Conservation (phyloP, 2,888 invertebrate genomes). For the Eumerus sabulonum region DNA sequence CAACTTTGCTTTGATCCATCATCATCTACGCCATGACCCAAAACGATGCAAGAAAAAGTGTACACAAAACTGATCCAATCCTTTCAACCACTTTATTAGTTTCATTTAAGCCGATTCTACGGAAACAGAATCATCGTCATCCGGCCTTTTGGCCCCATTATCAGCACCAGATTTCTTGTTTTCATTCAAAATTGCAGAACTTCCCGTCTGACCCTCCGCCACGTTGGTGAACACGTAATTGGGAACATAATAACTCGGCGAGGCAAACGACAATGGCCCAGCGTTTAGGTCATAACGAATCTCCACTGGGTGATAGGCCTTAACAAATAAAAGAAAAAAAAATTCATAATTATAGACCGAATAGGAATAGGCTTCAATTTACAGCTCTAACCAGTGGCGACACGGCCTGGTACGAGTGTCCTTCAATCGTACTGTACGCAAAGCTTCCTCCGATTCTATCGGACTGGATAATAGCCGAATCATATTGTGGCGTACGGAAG, state of each 20-base stretch:
- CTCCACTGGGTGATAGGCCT: conserved; percentile 63
- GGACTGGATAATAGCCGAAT: conserved; percentile 80
- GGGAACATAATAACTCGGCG: conserved; percentile 59
- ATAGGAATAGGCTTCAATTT: background rate
- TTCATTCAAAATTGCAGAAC: conserved; percentile 15
- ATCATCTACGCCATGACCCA: no score
- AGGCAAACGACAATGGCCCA: conserved; percentile 51
- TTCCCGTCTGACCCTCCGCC: conserved; percentile 16
- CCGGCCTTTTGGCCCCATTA: conserved; percentile 27
- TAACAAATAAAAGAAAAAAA: background rate
- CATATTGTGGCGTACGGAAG: conserved; percentile 79
- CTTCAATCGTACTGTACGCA: conserved; percentile 80
- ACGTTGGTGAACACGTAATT: conserved; percentile 42
- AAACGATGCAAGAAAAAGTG: no score
- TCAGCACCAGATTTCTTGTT: conserved; percentile 21
- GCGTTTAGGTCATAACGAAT: conserved; percentile 59
- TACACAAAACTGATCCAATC: no score
- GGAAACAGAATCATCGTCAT: conserved; percentile 51
- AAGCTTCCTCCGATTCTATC: conserved; percentile 81
- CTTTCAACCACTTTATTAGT: no score
- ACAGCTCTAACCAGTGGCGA: conserved; percentile 68
- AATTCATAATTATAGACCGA: background rate
- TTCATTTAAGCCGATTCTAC: conserved; percentile 51
- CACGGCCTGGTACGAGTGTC: conserved; percentile 80
- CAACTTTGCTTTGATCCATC: no score